Evolutionary conservation across 2,888 invertebrate genomes (phyloP), one percentile per base, ranked within the genome.

Genomic region (Bibio marci): DNA sequence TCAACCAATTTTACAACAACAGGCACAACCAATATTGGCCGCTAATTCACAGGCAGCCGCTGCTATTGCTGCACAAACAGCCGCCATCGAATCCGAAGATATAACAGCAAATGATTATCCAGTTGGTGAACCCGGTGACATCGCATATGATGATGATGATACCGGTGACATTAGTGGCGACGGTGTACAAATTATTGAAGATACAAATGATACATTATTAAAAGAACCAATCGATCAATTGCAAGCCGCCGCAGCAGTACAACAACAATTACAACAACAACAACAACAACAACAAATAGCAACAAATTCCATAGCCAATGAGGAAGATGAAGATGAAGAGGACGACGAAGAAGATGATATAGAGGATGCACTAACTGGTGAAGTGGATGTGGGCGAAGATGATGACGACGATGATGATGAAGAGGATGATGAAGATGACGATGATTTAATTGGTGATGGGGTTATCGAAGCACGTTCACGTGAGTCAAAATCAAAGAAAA

Each of bases 401-500:
- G 76, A 74, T 44, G 71, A 74, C 34, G 70, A 66, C 30, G 76
- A 75, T 25, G 76, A 71, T 5, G 74, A 73, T 5, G 71, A 74
- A 18, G 59, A 60, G 45, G 76, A 74, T 44, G 71, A 76, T 49
- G 75, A 76, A 53, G 69, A 71, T 50, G 67, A 66, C 44, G 73
- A 76, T 52, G 72, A 71, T 50, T 71, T 80, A 60, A 67, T 73
- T 54, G 72, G 62, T 43, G 65, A 69, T 40, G 64, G 65, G 54
- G 67, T 72, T 55, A 69, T 73, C 54, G 73, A 70, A 61, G 73
- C 76, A 52, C 73, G 73, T 67, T 71, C 83, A 81, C 83, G 85
- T 83, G 82, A 85, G 85, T 83, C 80, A 56, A 81, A 79, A 75
- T 72, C 73, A 58, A 58, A 64, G 59, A 67, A 67, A 55, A 57